These are phyloP conservation scores for Toxostoma redivivum DNA, from an alignment of 2,113 vertebrate genomes.

Conservation along the genomic window DNA sequence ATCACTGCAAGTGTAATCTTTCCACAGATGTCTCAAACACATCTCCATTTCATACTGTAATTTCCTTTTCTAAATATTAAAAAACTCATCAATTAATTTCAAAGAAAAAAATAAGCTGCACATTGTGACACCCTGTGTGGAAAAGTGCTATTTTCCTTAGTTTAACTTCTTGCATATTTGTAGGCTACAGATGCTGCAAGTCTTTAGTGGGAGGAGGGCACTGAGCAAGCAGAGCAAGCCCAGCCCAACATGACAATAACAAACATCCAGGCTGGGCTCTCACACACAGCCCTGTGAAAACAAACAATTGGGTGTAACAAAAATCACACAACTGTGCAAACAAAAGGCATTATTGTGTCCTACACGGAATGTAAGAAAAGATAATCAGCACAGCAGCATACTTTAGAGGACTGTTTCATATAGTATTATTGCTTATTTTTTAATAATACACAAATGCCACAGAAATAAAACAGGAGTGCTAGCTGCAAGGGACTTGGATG, in stretches of 20 bases:
- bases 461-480: not conserved
- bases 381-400: not conserved
- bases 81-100: not conserved
- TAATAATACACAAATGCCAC: not conserved
- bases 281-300: not conserved
- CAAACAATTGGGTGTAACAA: not conserved
- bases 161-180: not conserved
- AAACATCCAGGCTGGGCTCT: not conserved
- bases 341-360: not conserved
- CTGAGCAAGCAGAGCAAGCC: not conserved
- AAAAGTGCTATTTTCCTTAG: not conserved
- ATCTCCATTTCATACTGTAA: not conserved
- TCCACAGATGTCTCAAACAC: not conserved
- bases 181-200: not conserved
- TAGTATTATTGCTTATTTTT: not conserved
- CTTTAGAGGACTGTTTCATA: not conserved
- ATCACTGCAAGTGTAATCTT: not conserved
- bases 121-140: not conserved
- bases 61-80: not conserved
- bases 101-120: not conserved
- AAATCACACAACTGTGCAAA: conserved; percentile 8
- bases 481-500: not conserved
- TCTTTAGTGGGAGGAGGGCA: not conserved
- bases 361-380: not conserved
- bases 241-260: not conserved